Evolutionary conservation across 2,113 vertebrate species (phyloP), one percentile per base, ranked within the genome.

Genomic region (Pardalotus punctatus): DNA sequence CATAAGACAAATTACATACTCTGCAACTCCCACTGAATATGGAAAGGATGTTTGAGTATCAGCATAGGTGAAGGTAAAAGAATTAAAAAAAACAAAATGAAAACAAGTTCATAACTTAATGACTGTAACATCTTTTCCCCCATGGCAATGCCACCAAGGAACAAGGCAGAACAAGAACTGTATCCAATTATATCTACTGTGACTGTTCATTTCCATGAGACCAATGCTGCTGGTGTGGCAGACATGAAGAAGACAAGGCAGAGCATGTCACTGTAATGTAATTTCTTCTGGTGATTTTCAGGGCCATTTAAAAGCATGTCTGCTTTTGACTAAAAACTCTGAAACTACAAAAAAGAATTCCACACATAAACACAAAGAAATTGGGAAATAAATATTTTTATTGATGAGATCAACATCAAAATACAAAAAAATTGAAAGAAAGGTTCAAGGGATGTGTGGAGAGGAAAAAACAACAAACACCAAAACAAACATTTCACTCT

Each of bases 361-460:
- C 12, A 42, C 10, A 43, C 4, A 4, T 56, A 36, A 25, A 88
- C 36, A 60, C 14, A 38, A 21, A 27, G 10, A 86, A 79, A 69
- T 4, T 38, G 17, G 17, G 11, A 45, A 7, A 38, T 33, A 64
- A 54, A 12, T 47, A 50, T 54, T 81, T 57, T 62, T 47, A 35
- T 42, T 66, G 10, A 45, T 6, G 1, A 78, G 78, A 69, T 73
- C 12, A 74, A 76, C 19, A 62, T 35, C 12, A 62, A 81, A 79
- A 77, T 29, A 47, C 31, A 16, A 86, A 90, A 90, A 65, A 65
- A 18, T 13, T 2, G 77, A 79, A 74, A 38, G 0, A 24, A 78
- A 74, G 27, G 0, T 2, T 67, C 8, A 35, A 16, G 19, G 0
- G 2, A 23, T 6, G 2, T 3, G 2, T 4, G 11, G 6, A 20